Conservation (phyloP, 1,140 invertebrate genomes). For the Battus philenor region DNA sequence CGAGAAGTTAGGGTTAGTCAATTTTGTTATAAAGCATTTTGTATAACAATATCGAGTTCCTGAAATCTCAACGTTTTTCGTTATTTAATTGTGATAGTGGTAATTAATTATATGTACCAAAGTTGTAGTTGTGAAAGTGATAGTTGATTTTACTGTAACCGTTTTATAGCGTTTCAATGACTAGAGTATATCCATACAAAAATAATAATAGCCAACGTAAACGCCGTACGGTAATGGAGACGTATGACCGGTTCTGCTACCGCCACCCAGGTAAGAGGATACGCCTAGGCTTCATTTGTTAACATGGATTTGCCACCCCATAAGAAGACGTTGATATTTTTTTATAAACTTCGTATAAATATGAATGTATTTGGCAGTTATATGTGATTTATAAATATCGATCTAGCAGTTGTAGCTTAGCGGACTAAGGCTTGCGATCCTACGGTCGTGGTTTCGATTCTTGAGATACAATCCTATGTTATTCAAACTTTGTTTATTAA, state of each 20-base stretch:
- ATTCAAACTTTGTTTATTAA: too few species aligned
- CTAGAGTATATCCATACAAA: not conserved
- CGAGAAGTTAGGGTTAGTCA: too few species aligned
- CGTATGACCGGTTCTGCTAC: constrained; percentile 18
- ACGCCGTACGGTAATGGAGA: constrained; percentile 25
- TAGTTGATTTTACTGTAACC: not conserved
- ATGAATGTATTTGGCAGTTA: too few species aligned
- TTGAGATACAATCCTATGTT: too few species aligned
- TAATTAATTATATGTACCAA: not conserved
- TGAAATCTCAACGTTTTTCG: not conserved
- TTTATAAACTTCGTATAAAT: too few species aligned
- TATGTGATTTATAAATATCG: too few species aligned
- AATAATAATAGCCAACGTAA: not conserved
- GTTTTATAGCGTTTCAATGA: not conserved
- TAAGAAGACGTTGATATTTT: too few species aligned
- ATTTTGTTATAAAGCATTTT: not conserved
- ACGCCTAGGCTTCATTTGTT: constrained; percentile 20
- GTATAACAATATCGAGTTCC: not conserved
- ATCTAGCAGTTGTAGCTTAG: too few species aligned
- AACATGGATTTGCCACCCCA: constrained; percentile 25
- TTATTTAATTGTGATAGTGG: not conserved
- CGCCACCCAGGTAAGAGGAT: constrained; percentile 35
- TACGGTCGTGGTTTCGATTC: too few species aligned
- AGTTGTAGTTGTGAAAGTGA: not conserved
- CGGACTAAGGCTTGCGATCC: too few species aligned